Evolutionary conservation across 2,888 invertebrate genomes (phyloP), one percentile per base, ranked within the genome.

Genomic region (Andricus quercusramuli): DNA sequence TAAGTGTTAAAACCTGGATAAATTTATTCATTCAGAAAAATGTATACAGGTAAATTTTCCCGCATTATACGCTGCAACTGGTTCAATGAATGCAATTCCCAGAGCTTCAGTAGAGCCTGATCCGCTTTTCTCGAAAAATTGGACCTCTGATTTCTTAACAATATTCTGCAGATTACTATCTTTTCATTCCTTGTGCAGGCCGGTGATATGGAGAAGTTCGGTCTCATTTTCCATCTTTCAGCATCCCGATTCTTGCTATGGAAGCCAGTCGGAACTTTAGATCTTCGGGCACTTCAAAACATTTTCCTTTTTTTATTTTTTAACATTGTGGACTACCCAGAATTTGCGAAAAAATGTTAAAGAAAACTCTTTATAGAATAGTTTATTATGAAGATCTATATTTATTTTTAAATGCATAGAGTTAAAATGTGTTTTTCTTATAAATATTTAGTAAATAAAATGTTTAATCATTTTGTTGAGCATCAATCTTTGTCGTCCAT

Each of bases 161-260:
- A 56, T 70, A 51, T 70, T 70, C 47, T 51, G 11, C 51, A 51
- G 70, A 70, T 70, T 70, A 51, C 20, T 51, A 51, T 20, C 51
- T 47, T 47, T 68, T 68, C 68, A 68, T 1, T 47, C 47, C 25
- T 68, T 25, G 22, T 41, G 41, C 68, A 68, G 68, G n/a, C 29
- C 17, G 47, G 11, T 51, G 51, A 70, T 47, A n/a, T 70, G 70
- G 25, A 17, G 20, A 70, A 51, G 51, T 70, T 70, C 32, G 32
- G 51, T 51, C 15, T 70, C 20, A 70, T 70, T 70, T 51, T 51
- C 32, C 29, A 17, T 51, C 17, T 9, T 17, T 11, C 20, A 51
- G 47, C 29, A 70, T 70, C 51, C 32, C 29, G 51, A 70, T 51
- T 47, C 51, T 29, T 47, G 47, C 44, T 68, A 13, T 25, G 47